These are phyloP conservation scores for Hydra vulgaris DNA, from an alignment of 30 jellyfish, hydroid and myxozoan genomes.

Conservation along the genomic window DNA sequence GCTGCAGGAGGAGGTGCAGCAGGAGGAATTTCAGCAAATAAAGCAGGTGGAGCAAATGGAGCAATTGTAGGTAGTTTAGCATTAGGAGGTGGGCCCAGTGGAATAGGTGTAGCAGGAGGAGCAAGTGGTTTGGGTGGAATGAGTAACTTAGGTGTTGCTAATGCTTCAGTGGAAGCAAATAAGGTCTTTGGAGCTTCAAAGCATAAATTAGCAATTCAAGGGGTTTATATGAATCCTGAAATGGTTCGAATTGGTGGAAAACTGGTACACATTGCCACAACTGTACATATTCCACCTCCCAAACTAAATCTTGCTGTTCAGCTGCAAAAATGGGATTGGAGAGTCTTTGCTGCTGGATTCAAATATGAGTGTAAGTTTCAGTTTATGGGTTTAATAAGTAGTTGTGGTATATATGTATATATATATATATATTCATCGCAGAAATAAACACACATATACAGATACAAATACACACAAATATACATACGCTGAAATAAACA, in stretches of 20 bases:
- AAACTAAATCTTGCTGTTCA: constrained; percentile 53
- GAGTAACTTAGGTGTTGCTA: constrained; percentile 10
- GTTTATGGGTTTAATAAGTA: background rate
- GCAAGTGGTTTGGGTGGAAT: constrained; percentile 5
- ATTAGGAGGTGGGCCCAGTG: background rate
- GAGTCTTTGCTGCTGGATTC: constrained; percentile 59
- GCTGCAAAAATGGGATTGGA: constrained; percentile 83
- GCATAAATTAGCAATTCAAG: background rate
- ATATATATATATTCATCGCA: no score
- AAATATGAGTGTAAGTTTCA: constrained; percentile 81
- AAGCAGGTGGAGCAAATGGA: background rate
- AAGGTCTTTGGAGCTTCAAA: background rate
- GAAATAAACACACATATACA: no score
- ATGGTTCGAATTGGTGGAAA: constrained; percentile 25
- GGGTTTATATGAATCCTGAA: background rate
- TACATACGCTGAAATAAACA: no score
- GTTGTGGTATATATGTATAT: background rate
- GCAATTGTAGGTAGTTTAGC: background rate
- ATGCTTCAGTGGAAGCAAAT: background rate
- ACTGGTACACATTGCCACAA: constrained; percentile 11
- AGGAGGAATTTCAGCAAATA: background rate
- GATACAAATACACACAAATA: no score
- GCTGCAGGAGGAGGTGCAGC: background rate
- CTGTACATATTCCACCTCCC: constrained; percentile 23
- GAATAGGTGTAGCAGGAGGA: background rate